Conservation (phyloP, 2,797 vertebrate genomes). For the Chelon auratus region DNA sequence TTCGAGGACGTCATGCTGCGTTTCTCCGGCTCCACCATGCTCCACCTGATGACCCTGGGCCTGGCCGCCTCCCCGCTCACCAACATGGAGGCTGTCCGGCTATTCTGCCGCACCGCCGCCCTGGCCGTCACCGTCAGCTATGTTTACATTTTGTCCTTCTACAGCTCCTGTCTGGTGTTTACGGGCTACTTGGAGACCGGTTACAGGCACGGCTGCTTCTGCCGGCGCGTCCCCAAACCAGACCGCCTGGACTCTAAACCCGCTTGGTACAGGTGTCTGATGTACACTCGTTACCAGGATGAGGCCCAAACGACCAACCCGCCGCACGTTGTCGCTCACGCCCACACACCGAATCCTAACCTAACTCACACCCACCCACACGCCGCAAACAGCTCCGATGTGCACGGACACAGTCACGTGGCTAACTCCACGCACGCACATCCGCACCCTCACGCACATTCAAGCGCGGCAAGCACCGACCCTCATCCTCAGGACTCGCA, state of each 20-base stretch:
- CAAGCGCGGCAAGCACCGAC: constrained; percentile 82
- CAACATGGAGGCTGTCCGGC: constrained; percentile 98
- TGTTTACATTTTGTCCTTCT: constrained; percentile 98
- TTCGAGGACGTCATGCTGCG: constrained; percentile 98
- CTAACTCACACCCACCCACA: constrained; percentile 56
- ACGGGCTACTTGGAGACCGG: constrained; percentile 98
- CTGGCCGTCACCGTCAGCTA: constrained; percentile 96
- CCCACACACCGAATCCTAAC: constrained; percentile 40
- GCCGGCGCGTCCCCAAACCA: constrained; percentile 88
- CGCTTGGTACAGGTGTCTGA: constrained; percentile 96
- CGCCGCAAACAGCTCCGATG: constrained; percentile 15
- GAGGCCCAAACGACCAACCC: constrained; percentile 74
- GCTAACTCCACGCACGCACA: constrained; percentile 54
- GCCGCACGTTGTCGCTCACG: constrained; percentile 33
- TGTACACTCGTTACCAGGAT: constrained; percentile 96
- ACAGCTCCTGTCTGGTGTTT: constrained; percentile 98
- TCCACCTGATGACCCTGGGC: constrained; percentile 97
- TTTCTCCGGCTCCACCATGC: constrained; percentile 96
- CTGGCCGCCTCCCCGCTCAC: constrained; percentile 99
- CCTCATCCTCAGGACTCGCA: constrained; percentile 93
- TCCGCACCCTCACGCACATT: constrained; percentile 30
- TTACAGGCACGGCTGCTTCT: constrained; percentile 98
- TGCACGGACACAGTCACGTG: constrained; percentile 48
- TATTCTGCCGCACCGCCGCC: constrained; percentile 97
- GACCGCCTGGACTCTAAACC: constrained; percentile 94